Evolutionary conservation across 2,888 invertebrate genomes (phyloP).

Genomic region (Aethes cnicana): DNA sequence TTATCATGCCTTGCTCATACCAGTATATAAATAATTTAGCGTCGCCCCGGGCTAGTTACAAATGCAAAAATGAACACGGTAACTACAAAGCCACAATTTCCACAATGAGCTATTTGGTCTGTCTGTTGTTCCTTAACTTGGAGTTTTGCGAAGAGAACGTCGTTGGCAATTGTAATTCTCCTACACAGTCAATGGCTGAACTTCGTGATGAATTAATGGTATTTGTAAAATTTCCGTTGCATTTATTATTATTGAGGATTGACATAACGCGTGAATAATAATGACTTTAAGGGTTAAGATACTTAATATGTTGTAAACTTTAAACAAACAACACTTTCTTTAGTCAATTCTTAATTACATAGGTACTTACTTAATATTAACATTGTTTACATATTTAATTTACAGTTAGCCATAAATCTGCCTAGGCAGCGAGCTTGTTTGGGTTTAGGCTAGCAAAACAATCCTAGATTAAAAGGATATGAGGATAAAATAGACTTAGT

Average conservation of each 20-base stretch:
- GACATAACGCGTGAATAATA: too few relatives aligned
- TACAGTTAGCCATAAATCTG: not conserved
- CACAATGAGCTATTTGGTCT: slow-evolving; percentile 10
- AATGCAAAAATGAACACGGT: slow-evolving; percentile 21
- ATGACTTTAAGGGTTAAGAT: too few relatives aligned
- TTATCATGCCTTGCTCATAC: slow-evolving; percentile 34
- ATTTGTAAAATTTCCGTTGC: too few relatives aligned
- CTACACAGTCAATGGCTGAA: too few relatives aligned
- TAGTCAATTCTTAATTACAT: too few relatives aligned
- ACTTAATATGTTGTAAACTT: too few relatives aligned
- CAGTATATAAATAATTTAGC: slow-evolving; percentile 29
- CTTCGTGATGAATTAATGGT: too few relatives aligned
- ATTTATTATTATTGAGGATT: too few relatives aligned
- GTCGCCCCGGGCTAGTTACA: slow-evolving; percentile 24
- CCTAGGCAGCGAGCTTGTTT: slow-evolving; percentile 13
- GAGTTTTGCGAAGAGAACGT: not conserved
- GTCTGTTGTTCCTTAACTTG: slow-evolving; percentile 2
- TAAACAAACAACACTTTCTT: too few relatives aligned
- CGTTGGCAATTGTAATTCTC: too few relatives aligned
- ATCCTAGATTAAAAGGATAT: slow-evolving; percentile 41
- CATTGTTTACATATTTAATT: not conserved
- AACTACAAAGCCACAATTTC: slow-evolving; percentile 22
- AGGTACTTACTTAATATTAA: too few relatives aligned
- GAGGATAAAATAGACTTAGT: slow-evolving; percentile 42
- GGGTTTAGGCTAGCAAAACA: slow-evolving; percentile 19